These are phyloP conservation scores for Volucella bombylans DNA, from an alignment of 2,888 invertebrate species.

Conservation along the genomic window DNA sequence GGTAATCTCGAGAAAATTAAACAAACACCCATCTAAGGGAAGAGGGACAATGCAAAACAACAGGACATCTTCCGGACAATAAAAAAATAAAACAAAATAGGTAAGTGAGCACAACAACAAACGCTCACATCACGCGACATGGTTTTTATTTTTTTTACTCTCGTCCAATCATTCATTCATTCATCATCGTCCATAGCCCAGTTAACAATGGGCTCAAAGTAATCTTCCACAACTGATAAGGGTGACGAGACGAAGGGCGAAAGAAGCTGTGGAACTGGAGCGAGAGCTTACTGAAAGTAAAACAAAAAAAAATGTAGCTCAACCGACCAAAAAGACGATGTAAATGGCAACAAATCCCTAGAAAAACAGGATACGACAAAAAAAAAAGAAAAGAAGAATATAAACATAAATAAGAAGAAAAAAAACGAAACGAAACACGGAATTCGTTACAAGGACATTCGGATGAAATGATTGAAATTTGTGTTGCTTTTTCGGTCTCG, in stretches of 20 bases:
- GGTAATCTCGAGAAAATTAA: conserved; percentile 49
- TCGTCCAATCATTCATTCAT: conserved; percentile 51
- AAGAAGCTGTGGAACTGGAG: conserved; percentile 18
- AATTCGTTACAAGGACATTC: conserved; percentile 65
- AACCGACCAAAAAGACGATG: conserved; percentile 11
- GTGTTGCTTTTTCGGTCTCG: not conserved
- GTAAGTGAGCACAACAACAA: conserved; percentile 9
- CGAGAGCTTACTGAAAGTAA: not conserved
- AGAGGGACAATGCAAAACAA: too few relatives aligned
- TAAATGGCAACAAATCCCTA: conserved; percentile 44
- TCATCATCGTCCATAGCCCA: conserved; percentile 38
- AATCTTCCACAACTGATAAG: conserved; percentile 29
- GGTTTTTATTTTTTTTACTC: conserved; percentile 15
- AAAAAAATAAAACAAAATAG: conserved; percentile 21
- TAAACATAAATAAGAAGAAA: not conserved
- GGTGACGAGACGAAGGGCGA: not conserved
- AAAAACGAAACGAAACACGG: conserved; percentile 30
- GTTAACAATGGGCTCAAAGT: conserved; percentile 27
- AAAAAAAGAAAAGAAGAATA: not conserved
- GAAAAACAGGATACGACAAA: conserved; percentile 5
- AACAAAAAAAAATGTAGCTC: too few relatives aligned
- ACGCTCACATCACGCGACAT: conserved; percentile 6
- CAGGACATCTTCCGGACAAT: not conserved
- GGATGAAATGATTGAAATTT: conserved; percentile 25
- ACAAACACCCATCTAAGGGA: conserved; percentile 15